Conservation (phyloP, 2,113 vertebrate species). For the Nyctereutes procyonoides region DNA sequence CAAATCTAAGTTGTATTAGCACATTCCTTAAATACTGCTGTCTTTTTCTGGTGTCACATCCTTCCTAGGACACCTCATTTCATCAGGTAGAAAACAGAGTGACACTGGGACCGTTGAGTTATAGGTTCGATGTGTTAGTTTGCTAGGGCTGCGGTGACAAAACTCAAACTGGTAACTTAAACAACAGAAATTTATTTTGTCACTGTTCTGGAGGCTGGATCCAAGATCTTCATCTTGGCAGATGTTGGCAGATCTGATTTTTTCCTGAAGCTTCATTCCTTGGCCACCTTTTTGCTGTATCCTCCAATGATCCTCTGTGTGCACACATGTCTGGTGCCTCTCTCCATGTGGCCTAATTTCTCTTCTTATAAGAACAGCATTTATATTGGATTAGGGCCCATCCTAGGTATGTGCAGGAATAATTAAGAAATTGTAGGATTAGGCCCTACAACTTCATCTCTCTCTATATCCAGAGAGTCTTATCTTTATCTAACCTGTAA, state of each 20-base stretch:
- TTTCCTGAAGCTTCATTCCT: not conserved
- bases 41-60: not conserved
- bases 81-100: not conserved
- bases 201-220: not conserved
- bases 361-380: not conserved
- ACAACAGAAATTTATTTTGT: not conserved
- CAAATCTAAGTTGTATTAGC: not conserved
- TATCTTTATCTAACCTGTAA: not conserved
- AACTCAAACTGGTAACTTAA: not conserved
- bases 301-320: not conserved
- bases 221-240: not conserved
- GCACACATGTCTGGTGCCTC: not conserved
- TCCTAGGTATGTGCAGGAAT: accelerated
- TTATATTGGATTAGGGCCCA: not conserved
- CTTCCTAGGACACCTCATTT: not conserved
- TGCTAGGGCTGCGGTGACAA: not conserved
- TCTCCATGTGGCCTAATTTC: not conserved
- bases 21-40: not conserved
- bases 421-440: not conserved
- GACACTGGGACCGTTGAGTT: accelerated
- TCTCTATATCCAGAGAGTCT: not conserved
- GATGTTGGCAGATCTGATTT: not conserved
- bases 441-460: not conserved
- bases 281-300: not conserved
- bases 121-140: not conserved